Evolutionary conservation across 2,113 vertebrate species (phyloP).

Genomic region (Eira barbara): DNA sequence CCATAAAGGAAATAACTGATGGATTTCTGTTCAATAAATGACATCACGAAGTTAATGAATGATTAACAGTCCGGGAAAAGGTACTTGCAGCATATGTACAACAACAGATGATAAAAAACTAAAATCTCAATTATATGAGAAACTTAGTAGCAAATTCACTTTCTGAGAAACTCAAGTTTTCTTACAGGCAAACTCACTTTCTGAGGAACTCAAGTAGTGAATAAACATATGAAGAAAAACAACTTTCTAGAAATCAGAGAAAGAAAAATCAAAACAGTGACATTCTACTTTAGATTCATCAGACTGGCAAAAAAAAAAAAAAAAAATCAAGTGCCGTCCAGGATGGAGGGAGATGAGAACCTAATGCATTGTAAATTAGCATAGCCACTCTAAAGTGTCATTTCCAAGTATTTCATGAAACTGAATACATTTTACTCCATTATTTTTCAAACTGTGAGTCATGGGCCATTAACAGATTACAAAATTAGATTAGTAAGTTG

Average conservation of each 20-base stretch:
- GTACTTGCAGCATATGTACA: not conserved
- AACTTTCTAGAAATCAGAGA: not conserved
- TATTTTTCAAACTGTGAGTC: not conserved
- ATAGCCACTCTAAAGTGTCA: not conserved
- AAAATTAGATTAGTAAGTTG: not conserved
- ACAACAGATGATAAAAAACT: not conserved
- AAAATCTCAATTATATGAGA: not conserved
- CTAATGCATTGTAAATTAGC: not conserved
- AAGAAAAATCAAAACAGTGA: not conserved
- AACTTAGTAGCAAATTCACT: not conserved
- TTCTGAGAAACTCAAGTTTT: not conserved
- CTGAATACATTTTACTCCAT: not conserved
- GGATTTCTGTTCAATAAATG: not conserved
- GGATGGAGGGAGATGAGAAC: not conserved
- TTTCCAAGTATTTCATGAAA: slow-evolving; percentile 2
- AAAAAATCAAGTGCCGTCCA: not conserved
- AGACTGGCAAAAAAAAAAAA: not conserved
- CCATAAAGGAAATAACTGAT: not conserved
- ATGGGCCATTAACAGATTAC: not conserved
- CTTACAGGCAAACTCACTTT: not conserved
- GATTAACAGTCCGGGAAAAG: not conserved
- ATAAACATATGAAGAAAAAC: not conserved
- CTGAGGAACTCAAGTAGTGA: not conserved
- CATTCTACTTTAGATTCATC: not conserved
- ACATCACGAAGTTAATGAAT: not conserved